Evolutionary conservation across 2,797 vertebrate genomes (phyloP), one percentile per base, ranked within the genome.

Genomic region (Gephyroberyx darwinii): DNA sequence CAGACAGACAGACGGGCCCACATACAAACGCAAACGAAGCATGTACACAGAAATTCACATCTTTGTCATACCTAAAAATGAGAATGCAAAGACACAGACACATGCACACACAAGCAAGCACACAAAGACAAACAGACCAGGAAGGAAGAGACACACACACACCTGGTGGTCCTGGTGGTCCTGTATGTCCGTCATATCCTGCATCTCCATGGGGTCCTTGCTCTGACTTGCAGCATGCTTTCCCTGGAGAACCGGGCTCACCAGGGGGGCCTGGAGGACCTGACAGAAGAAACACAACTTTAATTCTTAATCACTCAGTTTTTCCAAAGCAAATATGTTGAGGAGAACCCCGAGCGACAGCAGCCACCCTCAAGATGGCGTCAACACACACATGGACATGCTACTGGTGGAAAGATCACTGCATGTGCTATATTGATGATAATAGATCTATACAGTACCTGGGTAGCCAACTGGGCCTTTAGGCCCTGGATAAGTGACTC

Each of bases 381-480:
- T n/a, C 33, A 35, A 35, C 7, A 65, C 20, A 19, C 33, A 47
- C 12, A 52, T 5, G 8, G 51, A 30, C 47, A 48, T 45, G 22
- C 1, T 26, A 26, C 26, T 26, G 26, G 26, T 26, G 26, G 26
- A 26, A 26, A 26, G 26, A 45, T 16, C 14, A 63, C 41, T 22
- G 47, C 5, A 61, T 45, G 1, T 9, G 62, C 16, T 47, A 7
- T 14, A 55, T 53, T 70, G 3, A 55, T 59, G 37, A 57, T 52
- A 31, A 71, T 1, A 62, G 8, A 47, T 61, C n/a, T n/a, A 14
- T 51, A 51, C 17, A 1, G 71, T 87, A 91, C 86, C 88, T 83
- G 37, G 26, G 35, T 68, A 0, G 13, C 91, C 91, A 47, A 64
- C 47, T 73, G 71, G 71, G 33, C 91, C 89, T 84, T 88, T 90